These are phyloP conservation scores for Sinodicranocentrus sp. DNA, from an alignment of 2,888 invertebrate species.

Conservation along the genomic window DNA sequence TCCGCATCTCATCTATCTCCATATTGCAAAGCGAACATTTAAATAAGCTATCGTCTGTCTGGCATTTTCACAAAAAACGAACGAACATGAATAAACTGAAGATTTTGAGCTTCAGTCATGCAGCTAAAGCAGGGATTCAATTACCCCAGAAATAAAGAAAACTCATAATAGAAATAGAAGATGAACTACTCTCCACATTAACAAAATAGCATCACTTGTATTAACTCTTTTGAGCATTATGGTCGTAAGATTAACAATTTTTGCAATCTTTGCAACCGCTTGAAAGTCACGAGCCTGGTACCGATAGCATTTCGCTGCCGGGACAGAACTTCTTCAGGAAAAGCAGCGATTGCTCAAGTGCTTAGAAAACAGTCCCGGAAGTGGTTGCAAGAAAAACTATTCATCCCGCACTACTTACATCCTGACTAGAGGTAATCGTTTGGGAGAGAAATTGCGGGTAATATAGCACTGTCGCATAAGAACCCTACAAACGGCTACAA, in stretches of 20 bases:
- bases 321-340: no score
- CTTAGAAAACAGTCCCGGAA: slow-evolving; percentile 20
- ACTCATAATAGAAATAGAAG: no score
- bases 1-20: no score
- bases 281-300: background rate
- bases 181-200: no score
- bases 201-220: no score
- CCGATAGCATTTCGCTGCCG: background rate
- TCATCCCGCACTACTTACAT: background rate
- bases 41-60: background rate
- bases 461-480: background rate
- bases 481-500: background rate
- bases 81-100: background rate
- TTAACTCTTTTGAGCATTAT: background rate
- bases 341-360: background rate
- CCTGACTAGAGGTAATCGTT: background rate
- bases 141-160: background rate
- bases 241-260: background rate
- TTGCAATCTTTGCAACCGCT: slow-evolving; percentile 1
- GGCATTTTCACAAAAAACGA: slow-evolving; percentile 4
- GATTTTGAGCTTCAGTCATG: background rate
- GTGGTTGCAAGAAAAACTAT: background rate
- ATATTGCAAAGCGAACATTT: no score
- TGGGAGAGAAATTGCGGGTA: slow-evolving; percentile 20
- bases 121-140: background rate